Evolutionary conservation across 2,888 invertebrate species (phyloP), one percentile per base, ranked within the genome.

Genomic region (Ceriagrion tenellum): DNA sequence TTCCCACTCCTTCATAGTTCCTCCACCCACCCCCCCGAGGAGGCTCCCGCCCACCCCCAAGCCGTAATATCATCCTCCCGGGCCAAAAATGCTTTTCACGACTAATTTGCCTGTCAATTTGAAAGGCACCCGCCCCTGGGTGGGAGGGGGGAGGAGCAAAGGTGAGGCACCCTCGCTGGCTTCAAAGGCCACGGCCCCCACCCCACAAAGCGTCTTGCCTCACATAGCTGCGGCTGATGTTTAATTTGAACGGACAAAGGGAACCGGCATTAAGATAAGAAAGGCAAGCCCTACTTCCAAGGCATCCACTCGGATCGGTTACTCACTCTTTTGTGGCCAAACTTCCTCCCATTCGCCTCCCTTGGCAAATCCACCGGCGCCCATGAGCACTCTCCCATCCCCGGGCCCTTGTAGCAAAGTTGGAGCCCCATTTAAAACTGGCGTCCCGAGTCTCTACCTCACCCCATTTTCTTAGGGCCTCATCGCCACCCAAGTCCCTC

Each of bases 221-320:
- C 81, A 96, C 69, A 35, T 96, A 95, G 95, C 96, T 96, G 96
- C 95, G 95, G 95, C 81, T 96, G 96, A 96, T 96, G 96, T 96
- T 96, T 96, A 96, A 96, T 96, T 96, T 96, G 95, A 95, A 63
- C 88, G 69, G 93, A 93, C 93, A 93, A 93, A 93, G 88, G 59
- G 35, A 95, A 74, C 74, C 63, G 90, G 40, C 88, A 95, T 81
- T 59, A 88, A 95, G 95, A 95, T 95, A 69, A 91, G 91, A 91
- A 59, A 91, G 93, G 47, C 35, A 74, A 63, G 47, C 93, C 93
- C 93, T 20, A 74, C 47, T 55, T 55, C 26, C 89, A 55, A 89
- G 55, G 74, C 93, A 93, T 69, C 93, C 93, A 35, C 55, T 69
- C 35, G 93, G 69, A 93, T 93, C 93, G 47, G 93, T 93, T 93